Percentiles rank a stretch among this genome's conserved stretches.
Evolutionary conservation across 2,888 invertebrate genomes (phyloP).

Genomic region (Antitype chi): DNA sequence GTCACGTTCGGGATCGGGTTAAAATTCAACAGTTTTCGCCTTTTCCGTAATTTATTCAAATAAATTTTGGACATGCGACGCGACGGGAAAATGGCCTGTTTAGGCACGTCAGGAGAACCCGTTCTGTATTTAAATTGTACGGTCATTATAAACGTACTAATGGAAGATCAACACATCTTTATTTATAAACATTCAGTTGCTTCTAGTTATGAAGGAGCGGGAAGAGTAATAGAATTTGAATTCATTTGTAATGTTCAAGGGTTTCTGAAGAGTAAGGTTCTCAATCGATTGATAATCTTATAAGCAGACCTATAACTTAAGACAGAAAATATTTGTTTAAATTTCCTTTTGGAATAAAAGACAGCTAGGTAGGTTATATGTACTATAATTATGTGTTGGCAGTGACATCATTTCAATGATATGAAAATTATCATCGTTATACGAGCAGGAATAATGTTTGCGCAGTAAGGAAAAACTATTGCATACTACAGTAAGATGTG

Average conservation of each 20-base stretch:
- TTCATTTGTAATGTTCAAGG: constrained; percentile 2
- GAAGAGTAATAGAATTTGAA: constrained; percentile 9
- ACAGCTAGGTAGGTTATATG: background rate
- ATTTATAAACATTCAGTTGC: constrained; percentile 57
- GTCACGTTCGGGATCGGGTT: constrained; percentile 80
- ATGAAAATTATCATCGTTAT: constrained; percentile 1
- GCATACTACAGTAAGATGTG: background rate
- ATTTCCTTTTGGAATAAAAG: background rate
- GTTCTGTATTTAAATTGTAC: constrained; percentile 68
- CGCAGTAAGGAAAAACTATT: constrained; percentile 9
- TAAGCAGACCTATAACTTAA: background rate
- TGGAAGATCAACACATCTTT: constrained; percentile 64
- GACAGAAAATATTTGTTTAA: background rate
- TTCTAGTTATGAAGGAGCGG: constrained; percentile 14
- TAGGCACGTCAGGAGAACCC: constrained; percentile 69
- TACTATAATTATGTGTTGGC: no score
- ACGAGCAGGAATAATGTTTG: constrained; percentile 2
- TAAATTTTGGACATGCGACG: constrained; percentile 85
- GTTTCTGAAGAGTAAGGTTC: background rate
- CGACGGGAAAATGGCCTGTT: constrained; percentile 80
- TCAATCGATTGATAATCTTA: background rate
- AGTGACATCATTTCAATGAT: constrained; percentile 2
- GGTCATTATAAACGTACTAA: constrained; percentile 64
- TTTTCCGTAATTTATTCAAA: constrained; percentile 86
- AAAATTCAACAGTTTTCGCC: constrained; percentile 87